Evolutionary conservation across 2,888 invertebrate species (phyloP).

Genomic region (Noctua janthe): DNA sequence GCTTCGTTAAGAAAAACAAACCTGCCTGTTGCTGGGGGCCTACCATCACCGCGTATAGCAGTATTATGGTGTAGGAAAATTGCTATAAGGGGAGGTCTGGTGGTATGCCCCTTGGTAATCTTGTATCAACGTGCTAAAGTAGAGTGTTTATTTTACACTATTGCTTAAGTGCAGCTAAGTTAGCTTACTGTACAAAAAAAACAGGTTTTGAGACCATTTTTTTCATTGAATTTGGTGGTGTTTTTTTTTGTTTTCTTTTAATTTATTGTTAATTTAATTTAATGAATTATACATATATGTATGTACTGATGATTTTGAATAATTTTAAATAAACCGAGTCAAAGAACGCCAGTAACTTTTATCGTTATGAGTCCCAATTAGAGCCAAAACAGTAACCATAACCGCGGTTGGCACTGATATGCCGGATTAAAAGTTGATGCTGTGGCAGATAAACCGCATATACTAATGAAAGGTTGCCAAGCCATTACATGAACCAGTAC

Average conservation of each 20-base stretch:
- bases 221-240: neutral
- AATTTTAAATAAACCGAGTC: neutral
- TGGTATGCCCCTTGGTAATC: slow-evolving; percentile 33
- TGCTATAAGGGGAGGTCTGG: neutral
- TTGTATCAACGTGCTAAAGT: slow-evolving; percentile 61
- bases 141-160: slow-evolving; percentile 48
- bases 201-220: neutral
- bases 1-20: slow-evolving; percentile 85
- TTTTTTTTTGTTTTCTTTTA: neutral
- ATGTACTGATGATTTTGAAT: neutral
- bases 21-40: slow-evolving; percentile 67
- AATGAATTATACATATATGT: no score
- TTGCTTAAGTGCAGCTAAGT: slow-evolving; percentile 6
- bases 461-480: slow-evolving; percentile 51
- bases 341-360: neutral
- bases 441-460: slow-evolving; percentile 46
- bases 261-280: neutral
- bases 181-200: neutral
- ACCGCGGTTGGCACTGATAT: slow-evolving; percentile 52
- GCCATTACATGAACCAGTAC: slow-evolving; percentile 26
- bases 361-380: slow-evolving; percentile 26
- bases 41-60: neutral
- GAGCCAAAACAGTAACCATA: slow-evolving; percentile 49
- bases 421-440: slow-evolving; percentile 52
- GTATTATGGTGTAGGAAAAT: neutral